phyloP scores from a whole-genome alignment of 2,797 vertebrate species.

The Phoxinus dragarum region DNA sequence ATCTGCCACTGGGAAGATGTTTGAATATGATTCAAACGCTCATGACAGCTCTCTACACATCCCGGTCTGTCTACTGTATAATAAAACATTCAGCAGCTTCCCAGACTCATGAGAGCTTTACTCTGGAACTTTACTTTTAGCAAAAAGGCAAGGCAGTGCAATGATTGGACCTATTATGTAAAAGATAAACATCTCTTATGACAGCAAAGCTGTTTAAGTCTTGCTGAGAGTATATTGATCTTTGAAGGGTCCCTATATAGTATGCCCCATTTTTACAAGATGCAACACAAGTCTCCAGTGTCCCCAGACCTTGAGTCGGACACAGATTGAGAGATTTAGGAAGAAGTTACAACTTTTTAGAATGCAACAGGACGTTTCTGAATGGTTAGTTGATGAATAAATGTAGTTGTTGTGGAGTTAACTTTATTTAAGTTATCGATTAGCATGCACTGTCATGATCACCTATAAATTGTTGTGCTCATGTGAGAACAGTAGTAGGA shows the following conservation, averaged over 20 bases:
- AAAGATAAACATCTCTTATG: not conserved
- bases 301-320: not conserved
- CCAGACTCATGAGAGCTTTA: constrained; percentile 3
- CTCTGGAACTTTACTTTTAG: constrained; percentile 19
- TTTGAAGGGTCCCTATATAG: not conserved
- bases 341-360: too few relatives aligned
- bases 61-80: not conserved
- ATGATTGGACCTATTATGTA: not conserved
- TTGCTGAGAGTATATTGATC: not conserved
- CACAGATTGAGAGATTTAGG: too few relatives aligned
- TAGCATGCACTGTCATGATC: too few relatives aligned
- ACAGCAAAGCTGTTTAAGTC: not conserved
- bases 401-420: too few relatives aligned
- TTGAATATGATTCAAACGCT: constrained; percentile 49
- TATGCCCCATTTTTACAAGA: not conserved
- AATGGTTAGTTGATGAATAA: too few relatives aligned
- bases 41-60: constrained; percentile 41
- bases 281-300: not conserved
- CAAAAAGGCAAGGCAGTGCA: not conserved
- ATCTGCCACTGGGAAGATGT: constrained; percentile 59
- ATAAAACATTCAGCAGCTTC: constrained; percentile 46
- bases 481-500: too few relatives aligned
- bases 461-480: too few relatives aligned
- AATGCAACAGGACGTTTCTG: too few relatives aligned
- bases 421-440: too few relatives aligned